Evolutionary conservation across 2,797 vertebrate species (phyloP).

Genomic region (Clarias fuscus): DNA sequence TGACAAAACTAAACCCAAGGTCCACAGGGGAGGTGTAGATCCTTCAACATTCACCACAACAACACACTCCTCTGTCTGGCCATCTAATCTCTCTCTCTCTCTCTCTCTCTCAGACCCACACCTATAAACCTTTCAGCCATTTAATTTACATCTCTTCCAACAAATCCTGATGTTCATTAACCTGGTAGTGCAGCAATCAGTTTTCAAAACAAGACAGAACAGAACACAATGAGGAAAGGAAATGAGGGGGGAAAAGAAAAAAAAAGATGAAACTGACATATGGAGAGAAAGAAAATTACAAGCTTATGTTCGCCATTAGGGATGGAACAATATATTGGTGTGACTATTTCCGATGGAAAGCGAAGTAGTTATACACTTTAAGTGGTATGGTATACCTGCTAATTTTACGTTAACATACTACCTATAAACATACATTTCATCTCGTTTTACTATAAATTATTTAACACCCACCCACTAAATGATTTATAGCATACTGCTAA

Average conservation of each 20-base stretch:
- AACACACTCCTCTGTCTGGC: conserved; percentile 37
- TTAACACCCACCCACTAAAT: not conserved
- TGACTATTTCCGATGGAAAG: not conserved
- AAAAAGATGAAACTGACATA: not conserved
- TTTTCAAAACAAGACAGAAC: conserved; percentile 19
- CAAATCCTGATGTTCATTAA: conserved; percentile 38
- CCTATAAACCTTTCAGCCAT: conserved; percentile 35
- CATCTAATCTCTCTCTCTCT: conserved; percentile 33
- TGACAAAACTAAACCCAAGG: conserved; percentile 31
- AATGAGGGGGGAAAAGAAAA: not conserved
- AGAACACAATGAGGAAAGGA: not conserved
- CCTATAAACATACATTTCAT: not conserved
- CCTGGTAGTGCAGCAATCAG: conserved; percentile 6
- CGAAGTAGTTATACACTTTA: not conserved
- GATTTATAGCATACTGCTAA: not conserved
- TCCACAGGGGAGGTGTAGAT: conserved; percentile 26
- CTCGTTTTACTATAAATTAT: not conserved
- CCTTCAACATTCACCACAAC: conserved; percentile 28
- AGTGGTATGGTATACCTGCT: not conserved
- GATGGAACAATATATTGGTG: not conserved
- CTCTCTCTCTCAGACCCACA: conserved; percentile 1
- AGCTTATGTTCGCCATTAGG: not conserved
- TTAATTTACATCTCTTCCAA: conserved; percentile 27
- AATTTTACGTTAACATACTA: not conserved
- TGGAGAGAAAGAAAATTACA: not conserved